These are phyloP conservation scores for Neoitamus cyanurus DNA, from an alignment of 2,888 invertebrate species.

Conservation along the genomic window DNA sequence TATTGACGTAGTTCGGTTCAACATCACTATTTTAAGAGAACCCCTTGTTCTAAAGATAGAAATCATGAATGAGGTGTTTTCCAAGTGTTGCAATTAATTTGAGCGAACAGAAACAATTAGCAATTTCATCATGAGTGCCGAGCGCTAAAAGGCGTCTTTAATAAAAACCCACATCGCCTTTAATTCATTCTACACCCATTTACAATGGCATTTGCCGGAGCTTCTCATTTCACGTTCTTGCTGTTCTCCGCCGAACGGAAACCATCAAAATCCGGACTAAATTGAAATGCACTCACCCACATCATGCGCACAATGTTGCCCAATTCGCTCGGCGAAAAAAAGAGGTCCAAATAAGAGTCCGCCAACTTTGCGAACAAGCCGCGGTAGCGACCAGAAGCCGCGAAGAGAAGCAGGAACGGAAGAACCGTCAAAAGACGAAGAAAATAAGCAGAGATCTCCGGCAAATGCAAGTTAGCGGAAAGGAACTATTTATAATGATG, in stretches of 20 bases:
- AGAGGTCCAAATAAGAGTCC: background rate
- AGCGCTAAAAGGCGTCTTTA: background rate
- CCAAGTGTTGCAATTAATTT: background rate
- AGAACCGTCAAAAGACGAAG: background rate
- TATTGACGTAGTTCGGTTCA: background rate
- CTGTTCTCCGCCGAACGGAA: slow-evolving; percentile 35
- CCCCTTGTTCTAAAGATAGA: background rate
- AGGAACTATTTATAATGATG: slow-evolving; percentile 44
- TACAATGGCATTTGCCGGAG: background rate
- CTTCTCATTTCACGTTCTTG: slow-evolving; percentile 17
- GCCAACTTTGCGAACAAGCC: background rate
- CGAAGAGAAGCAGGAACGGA: background rate
- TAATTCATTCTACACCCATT: slow-evolving; percentile 9
- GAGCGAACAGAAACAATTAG: background rate
- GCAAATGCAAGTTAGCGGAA: slow-evolving; percentile 44
- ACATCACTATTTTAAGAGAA: background rate
- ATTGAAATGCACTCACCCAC: slow-evolving; percentile 46
- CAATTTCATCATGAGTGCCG: background rate
- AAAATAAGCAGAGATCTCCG: background rate
- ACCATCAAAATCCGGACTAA: slow-evolving; percentile 48
- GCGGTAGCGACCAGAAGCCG: background rate
- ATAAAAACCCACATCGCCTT: background rate
- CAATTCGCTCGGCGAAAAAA: slow-evolving; percentile 15
- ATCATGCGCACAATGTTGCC: slow-evolving; percentile 39
- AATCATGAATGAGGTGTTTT: background rate